A percentile compares a stretch with the other conserved stretches of the same genome.
These are phyloP conservation scores for Eumeta japonica DNA, from an alignment of 1,140 invertebrate species.

Conservation along the genomic window DNA sequence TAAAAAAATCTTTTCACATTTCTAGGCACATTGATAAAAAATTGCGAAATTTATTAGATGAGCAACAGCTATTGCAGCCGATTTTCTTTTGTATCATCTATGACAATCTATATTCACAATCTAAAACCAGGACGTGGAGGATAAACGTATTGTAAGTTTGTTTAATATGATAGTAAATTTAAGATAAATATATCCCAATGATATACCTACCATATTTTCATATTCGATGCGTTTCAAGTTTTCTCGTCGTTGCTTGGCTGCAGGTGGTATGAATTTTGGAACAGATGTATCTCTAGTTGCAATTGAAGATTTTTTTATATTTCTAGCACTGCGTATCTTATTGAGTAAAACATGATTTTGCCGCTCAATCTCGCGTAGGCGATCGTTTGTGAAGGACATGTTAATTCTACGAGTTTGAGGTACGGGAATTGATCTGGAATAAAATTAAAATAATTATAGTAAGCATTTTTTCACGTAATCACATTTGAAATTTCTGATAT, in stretches of 20 bases:
- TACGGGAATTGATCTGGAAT: slow-evolving; percentile 33
- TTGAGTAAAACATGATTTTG: slow-evolving; percentile 51
- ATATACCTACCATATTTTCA: slow-evolving; percentile 44
- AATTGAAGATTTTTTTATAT: slow-evolving; percentile 30
- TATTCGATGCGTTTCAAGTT: slow-evolving; percentile 44
- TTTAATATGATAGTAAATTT: too few species aligned
- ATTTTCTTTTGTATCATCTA: too few species aligned
- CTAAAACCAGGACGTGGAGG: too few species aligned
- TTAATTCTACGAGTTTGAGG: slow-evolving; percentile 36
- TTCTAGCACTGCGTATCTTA: slow-evolving; percentile 45
- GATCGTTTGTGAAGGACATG: slow-evolving; percentile 54
- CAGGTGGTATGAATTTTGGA: slow-evolving; percentile 26
- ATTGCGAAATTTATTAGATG: too few species aligned
- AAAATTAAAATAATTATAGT: neutral
- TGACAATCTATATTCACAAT: too few species aligned
- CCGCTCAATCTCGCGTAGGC: slow-evolving; percentile 47
- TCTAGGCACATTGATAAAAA: too few species aligned
- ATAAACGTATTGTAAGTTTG: too few species aligned
- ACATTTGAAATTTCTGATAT: too few species aligned
- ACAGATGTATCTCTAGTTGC: slow-evolving; percentile 16
- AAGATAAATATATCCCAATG: too few species aligned
- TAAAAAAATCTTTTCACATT: too few species aligned
- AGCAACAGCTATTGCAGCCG: too few species aligned
- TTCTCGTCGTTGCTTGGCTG: slow-evolving; percentile 34
- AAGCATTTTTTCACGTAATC: too few species aligned